Evolutionary conservation across 1,140 invertebrate genomes (phyloP).

Genomic region (Anastrepha obliqua): DNA sequence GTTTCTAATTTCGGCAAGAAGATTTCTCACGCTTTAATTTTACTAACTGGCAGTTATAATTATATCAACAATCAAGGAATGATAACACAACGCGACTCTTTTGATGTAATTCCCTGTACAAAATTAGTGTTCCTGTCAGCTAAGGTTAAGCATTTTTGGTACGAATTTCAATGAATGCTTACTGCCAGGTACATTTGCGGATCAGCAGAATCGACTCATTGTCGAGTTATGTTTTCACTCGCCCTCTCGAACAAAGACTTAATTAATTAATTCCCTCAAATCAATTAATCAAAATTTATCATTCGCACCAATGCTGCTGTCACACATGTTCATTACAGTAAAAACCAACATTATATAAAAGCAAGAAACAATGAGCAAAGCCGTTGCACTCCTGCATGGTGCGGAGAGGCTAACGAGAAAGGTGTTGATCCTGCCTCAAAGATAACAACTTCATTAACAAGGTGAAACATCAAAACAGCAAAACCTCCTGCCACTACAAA

Average conservation of each 20-base stretch:
- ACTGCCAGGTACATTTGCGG: background rate
- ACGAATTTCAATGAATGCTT: background rate
- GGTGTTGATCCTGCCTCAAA: constrained; percentile 55
- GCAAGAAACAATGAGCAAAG: background rate
- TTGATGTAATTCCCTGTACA: background rate
- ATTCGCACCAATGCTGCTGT: constrained; percentile 57
- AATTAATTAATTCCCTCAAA: constrained; percentile 57
- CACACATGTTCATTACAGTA: constrained; percentile 51
- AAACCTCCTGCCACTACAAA: constrained; percentile 46
- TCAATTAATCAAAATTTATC: constrained; percentile 59
- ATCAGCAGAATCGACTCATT: background rate
- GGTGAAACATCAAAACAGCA: constrained; percentile 54
- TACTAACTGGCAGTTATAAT: too few relatives aligned
- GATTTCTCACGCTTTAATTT: too few relatives aligned
- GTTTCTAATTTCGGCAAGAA: too few relatives aligned
- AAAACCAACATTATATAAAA: background rate
- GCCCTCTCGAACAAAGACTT: constrained; percentile 20
- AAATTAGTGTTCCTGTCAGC: background rate
- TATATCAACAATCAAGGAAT: too few relatives aligned
- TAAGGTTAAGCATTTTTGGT: background rate
- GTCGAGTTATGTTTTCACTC: constrained; percentile 4
- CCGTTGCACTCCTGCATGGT: background rate
- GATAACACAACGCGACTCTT: background rate
- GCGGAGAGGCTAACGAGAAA: constrained; percentile 40
- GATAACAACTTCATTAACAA: constrained; percentile 58